A percentile compares a stretch with the other conserved stretches of the same genome.
These are phyloP conservation scores for Amiota communis DNA, from an alignment of 2,888 invertebrate genomes.

Conservation along the genomic window DNA sequence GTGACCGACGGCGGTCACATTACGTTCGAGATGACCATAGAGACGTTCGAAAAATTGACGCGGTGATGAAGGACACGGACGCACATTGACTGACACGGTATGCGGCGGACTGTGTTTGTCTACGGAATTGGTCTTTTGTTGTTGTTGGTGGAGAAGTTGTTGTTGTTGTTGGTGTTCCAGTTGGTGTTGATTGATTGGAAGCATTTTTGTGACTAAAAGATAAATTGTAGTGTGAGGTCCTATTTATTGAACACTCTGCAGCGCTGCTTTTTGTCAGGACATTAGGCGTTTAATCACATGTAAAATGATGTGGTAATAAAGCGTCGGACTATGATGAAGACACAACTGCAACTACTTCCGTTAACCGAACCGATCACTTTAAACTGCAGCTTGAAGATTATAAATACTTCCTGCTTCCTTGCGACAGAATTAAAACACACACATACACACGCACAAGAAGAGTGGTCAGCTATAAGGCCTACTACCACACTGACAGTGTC, in stretches of 20 bases:
- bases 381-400: neutral
- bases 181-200: conserved; percentile 42
- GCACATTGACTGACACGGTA: conserved; percentile 46
- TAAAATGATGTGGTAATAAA: neutral
- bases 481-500: conserved; percentile 14
- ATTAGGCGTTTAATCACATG: neutral
- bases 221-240: neutral
- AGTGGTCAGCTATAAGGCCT: conserved; percentile 43
- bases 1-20: neutral
- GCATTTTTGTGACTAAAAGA: conserved; percentile 42
- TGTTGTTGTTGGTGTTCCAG: conserved; percentile 27
- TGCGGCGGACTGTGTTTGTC: conserved; percentile 40
- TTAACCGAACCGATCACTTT: neutral
- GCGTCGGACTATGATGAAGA: neutral
- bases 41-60: conserved; percentile 86
- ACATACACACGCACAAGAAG: conserved; percentile 56
- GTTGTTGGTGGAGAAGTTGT: conserved; percentile 28
- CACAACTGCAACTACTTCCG: conserved; percentile 1
- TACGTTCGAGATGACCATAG: conserved; percentile 82
- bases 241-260: conserved; percentile 11
- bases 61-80: conserved; percentile 81
- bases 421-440: conserved; percentile 13
- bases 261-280: conserved; percentile 13
- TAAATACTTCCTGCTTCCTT: conserved; percentile 16
- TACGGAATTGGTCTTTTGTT: conserved; percentile 25